Evolutionary conservation across 1,140 invertebrate genomes (phyloP).

Genomic region (Drosophila truncata): DNA sequence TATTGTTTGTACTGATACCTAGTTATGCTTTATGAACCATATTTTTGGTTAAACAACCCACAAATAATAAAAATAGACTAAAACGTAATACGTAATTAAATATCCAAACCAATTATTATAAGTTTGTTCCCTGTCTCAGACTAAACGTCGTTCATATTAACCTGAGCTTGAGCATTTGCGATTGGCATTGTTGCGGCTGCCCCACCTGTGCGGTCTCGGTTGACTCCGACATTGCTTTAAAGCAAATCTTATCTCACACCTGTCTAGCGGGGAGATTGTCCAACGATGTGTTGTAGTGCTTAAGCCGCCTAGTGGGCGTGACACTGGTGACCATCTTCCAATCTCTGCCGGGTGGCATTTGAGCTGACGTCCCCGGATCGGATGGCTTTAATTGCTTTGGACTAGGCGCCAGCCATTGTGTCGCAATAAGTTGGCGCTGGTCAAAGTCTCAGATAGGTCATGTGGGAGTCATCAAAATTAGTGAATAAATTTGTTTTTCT

Average conservation of each 20-base stretch:
- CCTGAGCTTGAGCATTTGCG: constrained; percentile 5
- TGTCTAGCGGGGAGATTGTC: constrained; percentile 20
- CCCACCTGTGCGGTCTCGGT: constrained; percentile 66
- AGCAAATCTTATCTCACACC: constrained; percentile 49
- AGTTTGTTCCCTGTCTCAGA: constrained; percentile 5
- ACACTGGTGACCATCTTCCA: constrained; percentile 16
- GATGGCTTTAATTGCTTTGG: constrained; percentile 44
- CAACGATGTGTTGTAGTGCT: constrained; percentile 47
- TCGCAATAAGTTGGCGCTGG: constrained; percentile 20
- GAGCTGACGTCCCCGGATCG: constrained; percentile 18
- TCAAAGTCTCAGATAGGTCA: constrained; percentile 1
- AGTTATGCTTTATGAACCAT: neutral
- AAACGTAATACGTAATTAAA: constrained; percentile 3
- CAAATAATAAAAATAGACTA: neutral
- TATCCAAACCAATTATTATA: neutral
- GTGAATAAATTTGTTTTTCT: constrained; percentile 8
- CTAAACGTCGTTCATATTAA: constrained; percentile 21
- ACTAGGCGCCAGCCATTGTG: constrained; percentile 20
- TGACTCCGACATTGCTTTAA: constrained; percentile 31
- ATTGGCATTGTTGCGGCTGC: constrained; percentile 30
- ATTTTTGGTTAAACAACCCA: neutral
- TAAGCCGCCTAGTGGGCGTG: constrained; percentile 35
- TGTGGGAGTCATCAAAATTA: constrained; percentile 12
- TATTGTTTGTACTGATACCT: neutral
- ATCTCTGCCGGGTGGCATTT: constrained; percentile 6